Conservation (phyloP, 2,797 vertebrate genomes). For the Liparis tanakae region DNA sequence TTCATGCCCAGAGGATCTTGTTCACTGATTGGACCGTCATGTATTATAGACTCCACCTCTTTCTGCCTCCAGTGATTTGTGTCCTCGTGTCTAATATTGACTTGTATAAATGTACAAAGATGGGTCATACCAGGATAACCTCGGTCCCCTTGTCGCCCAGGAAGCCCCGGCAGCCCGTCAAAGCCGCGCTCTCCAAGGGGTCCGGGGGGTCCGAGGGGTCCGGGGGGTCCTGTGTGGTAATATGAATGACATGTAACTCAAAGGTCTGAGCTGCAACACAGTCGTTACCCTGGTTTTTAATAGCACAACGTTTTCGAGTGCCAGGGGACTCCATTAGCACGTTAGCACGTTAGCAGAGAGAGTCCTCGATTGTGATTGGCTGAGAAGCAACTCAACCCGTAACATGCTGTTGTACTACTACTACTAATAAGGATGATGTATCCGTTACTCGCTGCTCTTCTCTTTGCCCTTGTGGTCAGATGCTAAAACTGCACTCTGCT, state of each 20-base stretch:
- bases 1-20: background rate
- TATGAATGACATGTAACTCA: background rate
- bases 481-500: too few relatives aligned
- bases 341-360: background rate
- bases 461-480: too few relatives aligned
- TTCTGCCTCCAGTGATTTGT: background rate
- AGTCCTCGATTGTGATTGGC: background rate
- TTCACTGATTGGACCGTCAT: background rate
- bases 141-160: conserved; percentile 78
- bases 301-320: background rate
- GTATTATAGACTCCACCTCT: background rate
- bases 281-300: background rate
- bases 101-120: background rate
- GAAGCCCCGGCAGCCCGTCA: conserved; percentile 69
- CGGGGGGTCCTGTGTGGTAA: conserved; percentile 66
- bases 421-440: too few relatives aligned
- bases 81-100: background rate
- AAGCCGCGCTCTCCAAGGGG: conserved; percentile 81
- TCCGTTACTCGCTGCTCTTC: too few relatives aligned
- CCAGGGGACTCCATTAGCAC: background rate
- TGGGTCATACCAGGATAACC: conserved; percentile 80
- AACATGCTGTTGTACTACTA: background rate
- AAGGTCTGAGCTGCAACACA: background rate
- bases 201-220: conserved; percentile 84
- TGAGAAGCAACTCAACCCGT: background rate